phyloP scores from a whole-genome alignment of 2,888 invertebrate genomes.

The Cephus sareptanus region DNA sequence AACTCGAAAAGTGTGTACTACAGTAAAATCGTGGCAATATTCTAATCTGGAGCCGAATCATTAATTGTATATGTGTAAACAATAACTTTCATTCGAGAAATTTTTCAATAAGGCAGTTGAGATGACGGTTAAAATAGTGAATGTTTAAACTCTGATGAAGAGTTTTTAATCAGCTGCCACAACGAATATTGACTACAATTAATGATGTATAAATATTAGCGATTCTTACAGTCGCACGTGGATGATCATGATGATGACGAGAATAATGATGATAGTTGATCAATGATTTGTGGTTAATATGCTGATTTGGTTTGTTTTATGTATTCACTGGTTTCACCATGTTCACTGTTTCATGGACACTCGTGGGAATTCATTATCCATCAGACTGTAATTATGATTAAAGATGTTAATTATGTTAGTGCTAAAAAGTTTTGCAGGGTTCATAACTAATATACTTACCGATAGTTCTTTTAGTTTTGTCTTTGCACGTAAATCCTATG shows the following conservation, averaged over 20 bases:
- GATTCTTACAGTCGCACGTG: not conserved
- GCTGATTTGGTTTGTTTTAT: not conserved
- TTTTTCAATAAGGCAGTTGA: not conserved
- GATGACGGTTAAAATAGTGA: not conserved
- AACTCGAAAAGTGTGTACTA: not conserved
- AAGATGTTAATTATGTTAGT: not conserved
- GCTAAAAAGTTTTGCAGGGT: not conserved
- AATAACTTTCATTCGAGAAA: not conserved
- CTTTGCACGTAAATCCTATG: not conserved
- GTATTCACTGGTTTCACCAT: not conserved
- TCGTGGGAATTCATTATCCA: not conserved
- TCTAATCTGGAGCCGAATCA: not conserved
- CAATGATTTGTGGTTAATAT: not conserved
- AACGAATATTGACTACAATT: not conserved
- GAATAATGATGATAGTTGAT: not conserved
- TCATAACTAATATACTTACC: not conserved
- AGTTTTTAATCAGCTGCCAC: not conserved
- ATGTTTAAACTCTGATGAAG: not conserved
- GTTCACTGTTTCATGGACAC: not conserved
- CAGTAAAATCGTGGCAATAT: not conserved
- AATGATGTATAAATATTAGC: not conserved
- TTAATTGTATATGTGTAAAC: not conserved
- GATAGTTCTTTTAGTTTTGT: not conserved
- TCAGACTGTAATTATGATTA: not conserved
- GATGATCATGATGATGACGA: not conserved